Percentiles rank a stretch among this genome's conserved stretches.
Evolutionary conservation across 2,797 vertebrate species (phyloP).

Genomic region (Lagorchestes hirsutus): DNA sequence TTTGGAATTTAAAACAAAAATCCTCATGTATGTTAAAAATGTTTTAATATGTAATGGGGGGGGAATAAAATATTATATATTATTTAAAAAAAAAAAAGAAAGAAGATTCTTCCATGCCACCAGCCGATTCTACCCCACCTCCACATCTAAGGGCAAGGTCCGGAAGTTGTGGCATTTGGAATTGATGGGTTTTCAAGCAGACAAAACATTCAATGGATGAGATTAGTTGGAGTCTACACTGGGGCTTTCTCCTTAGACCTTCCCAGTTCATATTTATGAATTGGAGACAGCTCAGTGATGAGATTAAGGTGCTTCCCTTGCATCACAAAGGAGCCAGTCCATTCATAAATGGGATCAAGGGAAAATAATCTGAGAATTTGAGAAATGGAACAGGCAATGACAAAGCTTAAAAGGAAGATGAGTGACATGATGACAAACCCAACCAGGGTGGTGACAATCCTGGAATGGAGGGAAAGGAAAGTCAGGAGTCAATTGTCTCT

Average conservation of each 20-base stretch:
- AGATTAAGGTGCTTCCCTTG: background rate
- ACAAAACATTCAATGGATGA: background rate
- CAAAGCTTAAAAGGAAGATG: background rate
- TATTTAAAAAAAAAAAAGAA: background rate
- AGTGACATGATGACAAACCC: background rate
- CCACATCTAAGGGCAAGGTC: background rate
- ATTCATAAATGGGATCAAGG: background rate
- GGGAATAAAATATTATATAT: too few species aligned
- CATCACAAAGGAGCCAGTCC: background rate
- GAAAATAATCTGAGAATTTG: background rate
- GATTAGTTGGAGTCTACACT: background rate
- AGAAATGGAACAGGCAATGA: background rate
- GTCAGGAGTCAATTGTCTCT: background rate
- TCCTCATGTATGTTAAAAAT: too few species aligned
- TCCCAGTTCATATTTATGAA: background rate
- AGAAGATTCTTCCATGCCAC: background rate
- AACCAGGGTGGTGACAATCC: background rate
- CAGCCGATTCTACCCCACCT: background rate
- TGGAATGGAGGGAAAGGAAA: background rate
- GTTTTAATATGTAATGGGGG: too few species aligned
- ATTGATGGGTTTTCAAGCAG: background rate
- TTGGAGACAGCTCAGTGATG: background rate
- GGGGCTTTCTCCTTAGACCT: background rate
- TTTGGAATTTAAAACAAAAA: too few species aligned
- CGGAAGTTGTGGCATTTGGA: background rate